Base-by-base conservation (phyloP, 2,888 invertebrate genomes). In the Argyra leucocephala region DNA sequence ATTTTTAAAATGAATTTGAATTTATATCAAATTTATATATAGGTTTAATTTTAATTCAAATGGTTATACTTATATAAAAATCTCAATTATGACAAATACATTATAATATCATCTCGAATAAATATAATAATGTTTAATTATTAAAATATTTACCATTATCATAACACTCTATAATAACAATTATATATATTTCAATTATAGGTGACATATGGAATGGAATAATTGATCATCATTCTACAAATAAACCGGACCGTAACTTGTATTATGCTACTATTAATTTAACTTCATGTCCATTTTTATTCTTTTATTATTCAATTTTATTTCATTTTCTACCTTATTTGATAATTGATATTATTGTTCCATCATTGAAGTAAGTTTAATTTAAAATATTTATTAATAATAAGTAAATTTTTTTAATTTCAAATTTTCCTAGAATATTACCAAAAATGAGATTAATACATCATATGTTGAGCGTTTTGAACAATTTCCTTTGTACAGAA, bases 251-350 rank as follows among this genome's bases (percentile, higher is more conserved):
- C 69, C 0, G 66, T 23, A 7, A 61, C 48, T 7, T 57, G 65
- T 22, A 24, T 71, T 5, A 72, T 72, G 73, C 69, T 67, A 21
- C 67, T 67, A 59, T 69, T 3, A 72, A 71, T 48, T 10, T 37
- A 12, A 69, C 70, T 4, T 59, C 57, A 2, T 67, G 65, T 21
- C 26, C 65, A 21, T 67, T 72, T 26, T 64, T 69, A 69, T 69
- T 65, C 15, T 68, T 57, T 24, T 69, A 72, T 57, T 65, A 69
- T 3, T 67, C 69, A 1, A 67, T 73, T 15, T 69, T 69, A 22
- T 72, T 71, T 61, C 73, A 73, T 62, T 69, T 70, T 1, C 69
- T 72, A 21, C 73, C 72, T 10, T 71, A 68, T 18, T 57, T 67
- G 2, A 21, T 71, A 1, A 70, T 68, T 12, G 71, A 73, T 65